These are phyloP conservation scores for Stigmatopora argus DNA, from an alignment of 2,113 vertebrate species.

Conservation along the genomic window DNA sequence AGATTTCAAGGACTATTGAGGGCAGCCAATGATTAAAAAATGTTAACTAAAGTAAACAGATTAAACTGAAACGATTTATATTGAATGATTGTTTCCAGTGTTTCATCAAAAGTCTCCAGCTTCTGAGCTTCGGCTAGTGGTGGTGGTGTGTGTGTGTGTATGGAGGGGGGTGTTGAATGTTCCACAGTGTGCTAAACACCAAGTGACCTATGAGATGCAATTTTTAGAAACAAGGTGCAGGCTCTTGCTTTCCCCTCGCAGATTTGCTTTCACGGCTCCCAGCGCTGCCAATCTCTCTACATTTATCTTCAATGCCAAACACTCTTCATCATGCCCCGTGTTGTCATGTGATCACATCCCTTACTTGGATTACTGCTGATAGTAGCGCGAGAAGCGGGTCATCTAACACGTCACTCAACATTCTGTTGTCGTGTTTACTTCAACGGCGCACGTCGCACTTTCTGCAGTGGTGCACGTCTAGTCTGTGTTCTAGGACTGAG, in stretches of 20 bases:
- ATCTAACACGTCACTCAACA: neutral
- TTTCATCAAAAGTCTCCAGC: neutral
- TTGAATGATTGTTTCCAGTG: neutral
- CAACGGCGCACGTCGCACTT: slow-evolving; percentile 7
- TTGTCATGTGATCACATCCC: slow-evolving; percentile 14
- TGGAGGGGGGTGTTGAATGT: slow-evolving; percentile 30
- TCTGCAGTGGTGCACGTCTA: slow-evolving; percentile 8
- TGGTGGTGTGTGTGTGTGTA: slow-evolving; percentile 15
- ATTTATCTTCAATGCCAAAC: neutral
- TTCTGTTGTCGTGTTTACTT: slow-evolving; percentile 1
- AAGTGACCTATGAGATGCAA: slow-evolving; percentile 69
- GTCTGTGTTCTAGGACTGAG: slow-evolving; percentile 28
- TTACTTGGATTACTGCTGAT: slow-evolving; percentile 12
- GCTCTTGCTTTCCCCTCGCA: slow-evolving; percentile 52
- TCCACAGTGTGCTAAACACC: slow-evolving; percentile 63
- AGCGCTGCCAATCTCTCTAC: slow-evolving; percentile 6
- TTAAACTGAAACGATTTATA: neutral
- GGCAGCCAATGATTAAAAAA: neutral
- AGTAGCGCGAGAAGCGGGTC: neutral
- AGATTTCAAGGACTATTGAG: too few species aligned
- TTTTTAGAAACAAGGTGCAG: slow-evolving; percentile 71
- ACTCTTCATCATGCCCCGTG: neutral
- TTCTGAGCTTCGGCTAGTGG: slow-evolving; percentile 32
- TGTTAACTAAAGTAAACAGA: neutral
- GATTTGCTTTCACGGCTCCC: slow-evolving; percentile 50